Base-by-base conservation (phyloP, 2,797 vertebrate species). In the Pseudochirops cupreus region DNA sequence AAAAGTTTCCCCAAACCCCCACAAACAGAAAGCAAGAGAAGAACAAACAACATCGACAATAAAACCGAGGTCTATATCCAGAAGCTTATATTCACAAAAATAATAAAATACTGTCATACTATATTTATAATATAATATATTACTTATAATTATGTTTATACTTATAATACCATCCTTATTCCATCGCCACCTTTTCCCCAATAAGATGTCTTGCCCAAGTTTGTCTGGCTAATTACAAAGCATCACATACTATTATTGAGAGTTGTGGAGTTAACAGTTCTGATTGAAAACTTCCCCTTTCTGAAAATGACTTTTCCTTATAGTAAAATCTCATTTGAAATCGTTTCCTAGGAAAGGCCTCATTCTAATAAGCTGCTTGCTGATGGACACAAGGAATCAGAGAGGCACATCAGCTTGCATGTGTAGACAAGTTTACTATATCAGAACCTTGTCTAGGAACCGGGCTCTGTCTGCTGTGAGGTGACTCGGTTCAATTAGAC, bases 401-500 rank as follows among this genome's bases (percentile, higher is more conserved):
- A 50, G n/a, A 56, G 58, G 74, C 56, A 28, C 90, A 57, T 5
- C 16, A 74, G 29, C 90, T 74, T 82, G 46, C 39, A 90, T 46
- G 33, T 54, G 33, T 89, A 93, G 54, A 82, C 46, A 56, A 82
- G 53, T 93, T 93, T 93, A 55, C 53, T 57, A 3, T 53, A 31
- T 94, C 54, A n/a, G 12, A 93, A 24, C 56, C 46, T 91, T 50
- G 33, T 7, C 4, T 31, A 26, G 4, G 94, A 55, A 14, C 29
- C 31, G 56, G 26, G 62, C 57, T 93, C 89, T 16, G 46, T 14
- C 57, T 92, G 33, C 21, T 91, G 92, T n/a, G 33, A 57, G 16
- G 57, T 94, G 21, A 91, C 6, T 96, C n/a, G 28, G 1, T 92
- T 95, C 56, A 97, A 91, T 52, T 94, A 91, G 18, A 93, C 29